Base-by-base conservation (phyloP, 1,140 invertebrate genomes). In the Pantala flavescens region DNA sequence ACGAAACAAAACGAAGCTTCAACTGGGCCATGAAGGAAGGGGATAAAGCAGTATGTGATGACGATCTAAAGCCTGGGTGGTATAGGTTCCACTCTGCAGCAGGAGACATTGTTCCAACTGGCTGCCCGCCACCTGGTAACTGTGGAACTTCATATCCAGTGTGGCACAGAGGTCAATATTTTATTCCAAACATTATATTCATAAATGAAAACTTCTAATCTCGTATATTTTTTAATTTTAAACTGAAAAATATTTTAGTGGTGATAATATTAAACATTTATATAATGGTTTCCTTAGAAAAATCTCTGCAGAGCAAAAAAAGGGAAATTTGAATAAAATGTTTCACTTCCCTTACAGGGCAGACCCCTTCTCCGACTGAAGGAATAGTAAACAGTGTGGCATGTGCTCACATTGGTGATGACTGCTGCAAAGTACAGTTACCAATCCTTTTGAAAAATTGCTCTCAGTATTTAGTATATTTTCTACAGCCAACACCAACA, bases 371-470 rank as follows among this genome's bases (percentile, higher is more conserved):
- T 21, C 75, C 77, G 28, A 77, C 76, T 43, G 80, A 80, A 24
- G 80, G 79, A n/a, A 76, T 80, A 14, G 77, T 78, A 10, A 77
- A 76, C 74, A 76, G 74, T 23, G 72, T 73, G 21, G 80, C 75
- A n/a, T 81, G 80, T 72, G 77, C 77, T 16, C 78, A 76, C 23
- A 74, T 77, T 28, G 75, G 77, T 71, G 77, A 75, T 9, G 78
- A 78, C 71, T 80, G 80, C 72, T 80, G 80, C 71, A 76, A 74
- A 5, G 76, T 77, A 14, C 75, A 77, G 28, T 71, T 78, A 23
- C 78, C 75, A 10, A 77, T 80, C 75, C 71, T 77, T 12, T 77
- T 81, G 42, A 78, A 76, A 63, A 81, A 79, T 63, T 81, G 80
- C 72, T 75, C 76, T 16, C 77, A 75, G 28, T 79, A 76, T 72